Base-by-base conservation (phyloP, 1,140 invertebrate genomes). In the Drosophila rhopaloa region DNA sequence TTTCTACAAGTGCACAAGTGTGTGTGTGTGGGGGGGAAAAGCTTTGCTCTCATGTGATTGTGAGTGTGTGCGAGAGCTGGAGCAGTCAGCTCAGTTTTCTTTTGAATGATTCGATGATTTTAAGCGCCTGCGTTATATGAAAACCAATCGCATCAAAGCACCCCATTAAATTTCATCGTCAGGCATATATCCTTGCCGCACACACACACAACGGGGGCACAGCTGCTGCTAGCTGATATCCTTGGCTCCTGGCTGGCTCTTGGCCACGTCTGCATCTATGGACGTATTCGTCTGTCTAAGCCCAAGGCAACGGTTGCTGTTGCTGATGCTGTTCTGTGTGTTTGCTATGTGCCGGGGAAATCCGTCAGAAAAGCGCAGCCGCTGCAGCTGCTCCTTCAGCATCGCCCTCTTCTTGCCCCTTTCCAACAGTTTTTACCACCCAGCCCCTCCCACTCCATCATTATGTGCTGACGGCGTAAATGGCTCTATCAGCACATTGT, bases 111-210 rank as follows among this genome's bases (percentile, higher is more conserved):
- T 92, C 91, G 91, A 92, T 92, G 91, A 92, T 92, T 92, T 92
- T 91, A 92, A 92, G 91, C 91, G 91, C 91, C 91, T 92, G 91
- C 91, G 91, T 91, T 92, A 92, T 92, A 91, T 92, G 91, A 91
- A 92, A 92, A 92, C 91, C 91, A 92, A 92, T 92, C 91, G 91
- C 91, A 92, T 92, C 91, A 92, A 92, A 92, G 91, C 91, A 92
- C 91, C 91, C 91, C 91, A 92, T 92, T 92, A 92, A 92, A 92
- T 92, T 91, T 91, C 91, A 91, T 91, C 90, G 88, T 91, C 90
- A 91, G 84, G 82, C 86, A 91, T 91, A 90, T 91, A 89, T 89
- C 85, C 85, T 89, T 85, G 78, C 75, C 78, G 50, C 66, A 67
- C 58, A 66, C 43, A 59, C 46, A 46, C 38, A 61, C 41, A 55